Percentiles rank a stretch among this genome's conserved stretches.
Conservation (phyloP, 2,113 vertebrate species). For the Numida meleagris region DNA sequence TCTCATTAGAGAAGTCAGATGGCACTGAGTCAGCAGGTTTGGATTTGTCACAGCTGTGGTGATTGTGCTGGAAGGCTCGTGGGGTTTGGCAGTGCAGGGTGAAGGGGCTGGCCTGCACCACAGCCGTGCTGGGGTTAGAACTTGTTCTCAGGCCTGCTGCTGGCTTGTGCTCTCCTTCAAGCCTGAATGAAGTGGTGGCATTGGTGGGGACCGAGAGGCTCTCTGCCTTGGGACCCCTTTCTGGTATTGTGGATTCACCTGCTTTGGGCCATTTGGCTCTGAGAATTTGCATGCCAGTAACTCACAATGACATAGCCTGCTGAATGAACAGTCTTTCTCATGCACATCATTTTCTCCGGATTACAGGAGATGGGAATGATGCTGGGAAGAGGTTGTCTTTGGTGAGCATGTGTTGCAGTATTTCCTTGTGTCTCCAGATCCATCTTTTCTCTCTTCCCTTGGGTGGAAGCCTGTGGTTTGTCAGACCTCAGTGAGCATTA, state of each 20-base stretch:
- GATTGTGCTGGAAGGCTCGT: neutral
- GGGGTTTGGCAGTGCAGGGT: neutral
- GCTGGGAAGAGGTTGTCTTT: neutral
- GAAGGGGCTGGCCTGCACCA: neutral
- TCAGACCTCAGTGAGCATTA: neutral
- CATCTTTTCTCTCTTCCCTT: neutral
- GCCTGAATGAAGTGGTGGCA: neutral
- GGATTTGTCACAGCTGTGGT: neutral
- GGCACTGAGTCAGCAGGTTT: slow-evolving; percentile 62
- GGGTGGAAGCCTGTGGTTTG: neutral
- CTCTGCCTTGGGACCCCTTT: neutral
- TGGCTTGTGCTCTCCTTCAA: neutral
- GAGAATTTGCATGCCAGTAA: accelerated
- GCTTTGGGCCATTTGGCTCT: neutral
- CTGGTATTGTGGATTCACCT: neutral
- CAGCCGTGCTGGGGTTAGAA: neutral
- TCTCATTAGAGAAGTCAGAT: neutral
- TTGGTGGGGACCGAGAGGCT: neutral
- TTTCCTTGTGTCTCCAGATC: neutral
- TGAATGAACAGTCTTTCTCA: accelerated
- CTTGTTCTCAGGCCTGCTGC: accelerated
- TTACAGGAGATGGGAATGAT: neutral
- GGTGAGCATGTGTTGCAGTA: neutral
- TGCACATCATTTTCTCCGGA: neutral
- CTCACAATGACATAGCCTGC: neutral